These are phyloP conservation scores for Bimastos eiseni DNA, from an alignment of 2,888 invertebrate species.

Conservation along the genomic window DNA sequence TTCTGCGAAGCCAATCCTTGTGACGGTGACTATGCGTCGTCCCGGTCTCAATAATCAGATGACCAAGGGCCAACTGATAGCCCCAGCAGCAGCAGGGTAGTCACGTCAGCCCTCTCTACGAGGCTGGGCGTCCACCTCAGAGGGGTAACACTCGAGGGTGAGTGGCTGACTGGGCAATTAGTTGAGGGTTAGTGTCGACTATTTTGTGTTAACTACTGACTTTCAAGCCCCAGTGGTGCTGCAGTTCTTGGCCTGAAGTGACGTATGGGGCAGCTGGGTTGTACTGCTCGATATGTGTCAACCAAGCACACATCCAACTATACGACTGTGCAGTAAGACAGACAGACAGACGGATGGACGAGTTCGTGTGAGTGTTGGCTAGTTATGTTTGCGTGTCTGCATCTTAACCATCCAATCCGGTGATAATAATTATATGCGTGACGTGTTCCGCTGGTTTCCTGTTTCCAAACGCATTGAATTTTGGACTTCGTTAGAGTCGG, in stretches of 20 bases:
- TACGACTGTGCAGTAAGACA: neutral
- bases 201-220: neutral
- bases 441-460: too few species aligned
- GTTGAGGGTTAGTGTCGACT: neutral
- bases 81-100: neutral
- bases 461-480: too few species aligned
- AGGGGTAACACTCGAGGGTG: neutral
- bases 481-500: too few species aligned
- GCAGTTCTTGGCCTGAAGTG: neutral
- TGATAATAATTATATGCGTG: too few species aligned
- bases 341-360: neutral
- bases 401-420: too few species aligned
- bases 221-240: neutral
- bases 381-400: neutral
- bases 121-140: neutral
- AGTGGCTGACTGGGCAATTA: neutral
- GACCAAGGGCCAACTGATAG: neutral
- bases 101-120: neutral
- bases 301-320: neutral
- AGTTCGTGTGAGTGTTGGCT: neutral
- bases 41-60: neutral
- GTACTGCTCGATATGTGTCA: neutral
- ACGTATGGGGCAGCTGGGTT: neutral
- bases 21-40: neutral
- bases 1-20: neutral